phyloP scores from a whole-genome alignment of 2,888 invertebrate species.

The Amphipyra tragopoginis region DNA sequence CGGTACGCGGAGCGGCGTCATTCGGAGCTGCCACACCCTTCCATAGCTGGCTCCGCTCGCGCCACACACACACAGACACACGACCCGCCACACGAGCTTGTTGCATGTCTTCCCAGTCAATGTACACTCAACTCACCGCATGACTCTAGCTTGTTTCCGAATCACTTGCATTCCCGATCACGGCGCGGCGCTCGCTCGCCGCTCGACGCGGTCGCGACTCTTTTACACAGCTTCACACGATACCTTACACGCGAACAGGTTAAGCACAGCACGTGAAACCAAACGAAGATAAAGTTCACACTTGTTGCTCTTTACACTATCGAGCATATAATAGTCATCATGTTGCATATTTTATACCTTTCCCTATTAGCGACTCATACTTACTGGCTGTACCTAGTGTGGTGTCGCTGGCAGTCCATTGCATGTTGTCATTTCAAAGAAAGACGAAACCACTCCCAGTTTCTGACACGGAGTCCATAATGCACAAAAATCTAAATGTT shows the following conservation, averaged over 20 bases:
- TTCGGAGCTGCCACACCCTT: slow-evolving; percentile 75
- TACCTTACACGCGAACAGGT: slow-evolving; percentile 86
- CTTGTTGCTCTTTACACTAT: slow-evolving; percentile 81
- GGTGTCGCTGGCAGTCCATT: slow-evolving; percentile 85
- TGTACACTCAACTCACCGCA: slow-evolving; percentile 86
- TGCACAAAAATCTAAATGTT: slow-evolving; percentile 78
- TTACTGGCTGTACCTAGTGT: slow-evolving; percentile 78
- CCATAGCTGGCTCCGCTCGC: slow-evolving; percentile 89
- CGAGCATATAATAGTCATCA: slow-evolving; percentile 84
- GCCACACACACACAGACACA: slow-evolving; percentile 82
- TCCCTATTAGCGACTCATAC: slow-evolving; percentile 87
- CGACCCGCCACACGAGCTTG: slow-evolving; percentile 77
- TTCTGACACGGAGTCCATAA: slow-evolving; percentile 79
- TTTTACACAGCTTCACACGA: slow-evolving; percentile 86
- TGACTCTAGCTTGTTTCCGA: slow-evolving; percentile 83
- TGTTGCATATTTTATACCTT: slow-evolving; percentile 90
- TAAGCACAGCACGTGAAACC: slow-evolving; percentile 83
- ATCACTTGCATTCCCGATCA: slow-evolving; percentile 90
- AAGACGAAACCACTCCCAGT: slow-evolving; percentile 74
- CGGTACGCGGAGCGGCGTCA: slow-evolving; percentile 77
- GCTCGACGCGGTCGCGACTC: slow-evolving; percentile 74
- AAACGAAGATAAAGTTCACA: slow-evolving; percentile 73
- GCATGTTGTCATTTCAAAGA: slow-evolving; percentile 85
- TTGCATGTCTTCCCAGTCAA: slow-evolving; percentile 83
- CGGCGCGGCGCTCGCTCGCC: slow-evolving; percentile 76